These are phyloP conservation scores for Masnerella sp. DNA, from an alignment of 2,888 invertebrate genomes.

Conservation along the genomic window DNA sequence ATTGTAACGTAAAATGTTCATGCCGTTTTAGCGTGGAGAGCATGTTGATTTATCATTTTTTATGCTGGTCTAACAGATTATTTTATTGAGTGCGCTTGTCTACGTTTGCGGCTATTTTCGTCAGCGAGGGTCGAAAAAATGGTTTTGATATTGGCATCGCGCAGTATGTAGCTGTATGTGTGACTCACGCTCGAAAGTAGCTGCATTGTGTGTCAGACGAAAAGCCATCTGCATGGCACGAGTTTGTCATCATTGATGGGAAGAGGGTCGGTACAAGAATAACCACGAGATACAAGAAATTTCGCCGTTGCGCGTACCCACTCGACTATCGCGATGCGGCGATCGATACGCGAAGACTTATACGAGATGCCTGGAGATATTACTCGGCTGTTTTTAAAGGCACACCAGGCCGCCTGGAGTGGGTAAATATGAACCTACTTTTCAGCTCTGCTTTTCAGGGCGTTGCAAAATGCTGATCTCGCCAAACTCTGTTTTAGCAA, in stretches of 20 bases:
- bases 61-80: too few relatives aligned
- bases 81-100: too few relatives aligned
- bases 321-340: constrained; percentile 43
- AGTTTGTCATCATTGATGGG: constrained; percentile 44
- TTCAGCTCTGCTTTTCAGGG: constrained; percentile 34
- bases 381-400: constrained; percentile 49
- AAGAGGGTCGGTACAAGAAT: constrained; percentile 38
- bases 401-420: constrained; percentile 23
- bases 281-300: constrained; percentile 51
- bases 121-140: constrained; percentile 15
- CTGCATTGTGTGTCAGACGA: constrained; percentile 31
- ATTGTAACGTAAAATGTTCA: too few relatives aligned
- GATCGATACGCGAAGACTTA: constrained; percentile 45
- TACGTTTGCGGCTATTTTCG: neutral
- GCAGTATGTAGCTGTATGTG: neutral
- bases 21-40: too few relatives aligned
- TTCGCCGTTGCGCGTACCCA: constrained; percentile 42
- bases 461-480: constrained; percentile 43
- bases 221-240: constrained; percentile 29
- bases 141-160: constrained; percentile 6
- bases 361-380: constrained; percentile 48
- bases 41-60: too few relatives aligned
- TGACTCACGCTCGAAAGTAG: constrained; percentile 37
- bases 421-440: constrained; percentile 49
- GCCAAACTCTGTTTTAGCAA: constrained; percentile 34